phyloP scores from a whole-genome alignment of 2,113 vertebrate genomes.

The Psittacara wagleri region DNA sequence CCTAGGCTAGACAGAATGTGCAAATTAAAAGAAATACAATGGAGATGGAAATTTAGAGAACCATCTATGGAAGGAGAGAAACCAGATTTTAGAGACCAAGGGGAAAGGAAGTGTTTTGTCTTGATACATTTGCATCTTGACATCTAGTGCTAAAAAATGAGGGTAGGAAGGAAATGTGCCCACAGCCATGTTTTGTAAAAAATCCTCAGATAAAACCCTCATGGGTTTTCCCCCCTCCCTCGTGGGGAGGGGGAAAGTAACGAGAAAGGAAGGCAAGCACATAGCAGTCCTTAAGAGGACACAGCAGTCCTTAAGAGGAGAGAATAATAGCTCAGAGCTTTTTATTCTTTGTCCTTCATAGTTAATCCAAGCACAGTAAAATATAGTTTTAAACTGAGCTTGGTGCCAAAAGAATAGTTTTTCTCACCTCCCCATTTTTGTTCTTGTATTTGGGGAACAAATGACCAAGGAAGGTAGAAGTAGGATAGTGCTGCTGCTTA shows the following conservation, averaged over 20 bases:
- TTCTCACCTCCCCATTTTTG: background rate
- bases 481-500: background rate
- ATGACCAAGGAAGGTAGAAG: background rate
- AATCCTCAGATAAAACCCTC: background rate
- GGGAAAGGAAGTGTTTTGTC: background rate
- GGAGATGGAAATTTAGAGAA: background rate
- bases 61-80: background rate
- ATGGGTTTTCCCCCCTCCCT: background rate
- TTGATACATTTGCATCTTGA: background rate
- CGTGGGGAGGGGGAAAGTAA: background rate
- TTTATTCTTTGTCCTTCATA: background rate
- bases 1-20: background rate
- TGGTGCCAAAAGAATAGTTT: background rate
- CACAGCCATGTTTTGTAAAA: background rate
- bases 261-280: background rate
- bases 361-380: background rate
- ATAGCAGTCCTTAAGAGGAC: background rate
- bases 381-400: background rate
- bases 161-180: constrained; percentile 7
- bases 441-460: background rate
- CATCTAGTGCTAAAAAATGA: background rate
- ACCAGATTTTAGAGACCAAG: background rate
- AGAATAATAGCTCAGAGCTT: background rate
- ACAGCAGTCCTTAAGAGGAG: background rate
- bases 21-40: constrained; percentile 1